A percentile compares a stretch with the other conserved stretches of the same genome.
phyloP scores from a whole-genome alignment of 2,888 invertebrate genomes.

The Spodoptera littoralis region DNA sequence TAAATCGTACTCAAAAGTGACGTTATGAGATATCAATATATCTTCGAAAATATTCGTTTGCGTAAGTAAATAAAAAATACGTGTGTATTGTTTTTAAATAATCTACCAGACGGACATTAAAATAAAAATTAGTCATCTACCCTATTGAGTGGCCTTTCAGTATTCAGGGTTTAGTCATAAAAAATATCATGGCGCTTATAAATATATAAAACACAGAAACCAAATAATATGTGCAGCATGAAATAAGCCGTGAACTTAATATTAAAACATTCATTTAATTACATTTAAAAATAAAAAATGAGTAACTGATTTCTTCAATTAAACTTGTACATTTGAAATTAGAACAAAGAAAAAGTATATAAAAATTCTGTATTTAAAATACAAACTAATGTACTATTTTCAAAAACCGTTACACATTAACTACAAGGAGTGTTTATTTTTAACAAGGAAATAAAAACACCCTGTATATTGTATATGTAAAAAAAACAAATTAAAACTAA shows the following conservation, averaged over 20 bases:
- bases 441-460: conserved; percentile 13
- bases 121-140: no score
- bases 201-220: conserved; percentile 10
- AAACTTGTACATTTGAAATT: not conserved
- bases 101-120: no score
- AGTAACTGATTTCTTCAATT: not conserved
- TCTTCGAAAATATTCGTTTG: no score
- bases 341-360: not conserved
- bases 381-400: not conserved
- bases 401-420: no score
- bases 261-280: conserved; percentile 16
- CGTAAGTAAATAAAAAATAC: no score
- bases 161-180: conserved; percentile 24
- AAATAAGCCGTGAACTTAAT: conserved; percentile 44
- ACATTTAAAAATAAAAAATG: conserved; percentile 8
- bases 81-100: no score
- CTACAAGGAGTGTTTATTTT: conserved; percentile 7
- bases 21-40: no score
- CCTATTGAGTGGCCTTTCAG: no score
- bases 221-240: conserved; percentile 41
- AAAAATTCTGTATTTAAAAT: not conserved
- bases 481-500: conserved; percentile 8
- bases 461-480: conserved; percentile 11
- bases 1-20: no score
- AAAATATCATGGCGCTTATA: conserved; percentile 24